phyloP scores from a whole-genome alignment of 1,140 invertebrate species.

The Zaprionus ghesquierei region DNA sequence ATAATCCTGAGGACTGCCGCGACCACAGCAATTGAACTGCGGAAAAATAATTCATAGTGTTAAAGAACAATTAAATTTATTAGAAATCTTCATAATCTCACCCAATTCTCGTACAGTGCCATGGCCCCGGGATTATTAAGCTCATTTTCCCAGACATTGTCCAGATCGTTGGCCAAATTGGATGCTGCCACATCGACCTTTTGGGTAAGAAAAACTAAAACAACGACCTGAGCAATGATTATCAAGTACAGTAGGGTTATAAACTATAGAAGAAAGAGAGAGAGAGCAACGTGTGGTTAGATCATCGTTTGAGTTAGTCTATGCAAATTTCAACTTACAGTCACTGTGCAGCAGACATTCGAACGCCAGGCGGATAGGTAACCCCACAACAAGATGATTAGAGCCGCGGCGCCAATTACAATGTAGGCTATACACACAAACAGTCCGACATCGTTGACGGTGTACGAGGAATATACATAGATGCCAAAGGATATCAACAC shows the following conservation, averaged over 20 bases:
- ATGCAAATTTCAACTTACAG: slow-evolving; percentile 45
- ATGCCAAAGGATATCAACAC: slow-evolving; percentile 72
- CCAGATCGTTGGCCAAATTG: slow-evolving; percentile 60
- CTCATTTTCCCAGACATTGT: slow-evolving; percentile 69
- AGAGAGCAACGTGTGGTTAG: not conserved
- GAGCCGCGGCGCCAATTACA: slow-evolving; percentile 43
- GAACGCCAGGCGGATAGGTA: slow-evolving; percentile 66
- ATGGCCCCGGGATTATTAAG: slow-evolving; percentile 69
- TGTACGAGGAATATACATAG: slow-evolving; percentile 61
- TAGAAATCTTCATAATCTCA: slow-evolving; percentile 8
- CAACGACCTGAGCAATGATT: slow-evolving; percentile 54
- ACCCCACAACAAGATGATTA: slow-evolving; percentile 67
- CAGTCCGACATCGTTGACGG: slow-evolving; percentile 46
- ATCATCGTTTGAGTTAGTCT: not conserved
- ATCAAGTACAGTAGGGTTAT: slow-evolving; percentile 52
- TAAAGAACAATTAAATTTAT: not conserved
- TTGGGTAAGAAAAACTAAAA: slow-evolving; percentile 37
- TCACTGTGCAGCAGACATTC: slow-evolving; percentile 74
- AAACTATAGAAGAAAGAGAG: slow-evolving; percentile 46
- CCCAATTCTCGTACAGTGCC: slow-evolving; percentile 77
- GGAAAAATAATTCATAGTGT: not conserved
- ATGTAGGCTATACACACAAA: slow-evolving; percentile 45
- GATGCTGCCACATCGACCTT: slow-evolving; percentile 27
- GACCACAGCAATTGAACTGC: slow-evolving; percentile 85
- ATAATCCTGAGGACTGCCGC: slow-evolving; percentile 77